These are phyloP conservation scores for Phasia obesa DNA, from an alignment of 2,888 invertebrate genomes.

Conservation along the genomic window DNA sequence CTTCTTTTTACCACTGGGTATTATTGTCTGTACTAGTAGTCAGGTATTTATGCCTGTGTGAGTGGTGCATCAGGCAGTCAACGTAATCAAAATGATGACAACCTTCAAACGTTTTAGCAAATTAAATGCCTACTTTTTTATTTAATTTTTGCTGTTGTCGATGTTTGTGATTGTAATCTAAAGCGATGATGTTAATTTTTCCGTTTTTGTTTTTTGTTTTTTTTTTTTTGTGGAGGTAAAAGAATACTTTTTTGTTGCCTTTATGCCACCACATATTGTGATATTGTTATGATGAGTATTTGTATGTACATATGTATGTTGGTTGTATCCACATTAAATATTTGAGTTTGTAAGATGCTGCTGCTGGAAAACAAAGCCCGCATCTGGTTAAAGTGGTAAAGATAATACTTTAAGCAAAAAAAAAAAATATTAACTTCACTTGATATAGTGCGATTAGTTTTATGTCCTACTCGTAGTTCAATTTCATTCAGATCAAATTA, in stretches of 20 bases:
- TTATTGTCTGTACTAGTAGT: too few relatives aligned
- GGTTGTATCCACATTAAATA: neutral
- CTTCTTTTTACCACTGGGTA: too few relatives aligned
- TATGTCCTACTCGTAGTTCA: slow-evolving; percentile 39
- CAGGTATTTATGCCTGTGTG: neutral
- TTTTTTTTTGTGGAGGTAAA: slow-evolving; percentile 35
- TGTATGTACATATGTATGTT: slow-evolving; percentile 8
- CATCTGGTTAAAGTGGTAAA: slow-evolving; percentile 23
- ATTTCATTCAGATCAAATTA: slow-evolving; percentile 63
- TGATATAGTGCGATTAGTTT: slow-evolving; percentile 24
- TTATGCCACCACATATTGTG: slow-evolving; percentile 21
- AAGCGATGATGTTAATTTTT: slow-evolving; percentile 56
- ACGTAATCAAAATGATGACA: slow-evolving; percentile 58
- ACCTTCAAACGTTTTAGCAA: slow-evolving; percentile 66
- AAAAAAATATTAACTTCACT: slow-evolving; percentile 27
- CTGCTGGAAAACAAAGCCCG: slow-evolving; percentile 39
- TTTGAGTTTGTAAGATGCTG: slow-evolving; percentile 8
- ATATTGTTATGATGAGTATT: slow-evolving; percentile 32
- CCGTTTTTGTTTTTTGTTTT: neutral
- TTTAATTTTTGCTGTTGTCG: slow-evolving; percentile 37
- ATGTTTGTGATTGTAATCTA: slow-evolving; percentile 63
- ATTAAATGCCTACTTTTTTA: slow-evolving; percentile 41
- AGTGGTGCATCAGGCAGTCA: neutral
- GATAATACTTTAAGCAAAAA: neutral
- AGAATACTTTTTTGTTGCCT: slow-evolving; percentile 41